Conservation (phyloP, 2,113 vertebrate species). For the Macroglossus sobrinus region DNA sequence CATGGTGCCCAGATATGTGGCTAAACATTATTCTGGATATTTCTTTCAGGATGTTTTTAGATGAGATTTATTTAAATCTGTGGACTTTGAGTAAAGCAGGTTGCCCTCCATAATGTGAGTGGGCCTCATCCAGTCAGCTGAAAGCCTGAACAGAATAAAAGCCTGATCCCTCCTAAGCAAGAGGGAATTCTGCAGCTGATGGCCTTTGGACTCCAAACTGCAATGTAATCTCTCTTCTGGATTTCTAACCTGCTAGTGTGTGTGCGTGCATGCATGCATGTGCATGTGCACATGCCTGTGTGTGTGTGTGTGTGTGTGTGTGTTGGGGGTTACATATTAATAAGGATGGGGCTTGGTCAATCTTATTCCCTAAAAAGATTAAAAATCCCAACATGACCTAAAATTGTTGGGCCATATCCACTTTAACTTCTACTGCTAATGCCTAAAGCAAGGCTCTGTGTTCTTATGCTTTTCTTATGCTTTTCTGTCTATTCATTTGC, state of each 20-base stretch:
- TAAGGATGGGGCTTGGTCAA: neutral
- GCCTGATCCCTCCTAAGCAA: neutral
- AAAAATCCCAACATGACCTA: neutral
- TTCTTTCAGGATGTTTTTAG: neutral
- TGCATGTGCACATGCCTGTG: neutral
- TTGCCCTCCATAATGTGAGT: neutral
- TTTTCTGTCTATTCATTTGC: slow-evolving; percentile 17
- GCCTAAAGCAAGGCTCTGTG: neutral
- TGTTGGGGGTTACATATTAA: neutral
- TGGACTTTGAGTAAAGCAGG: neutral
- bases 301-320: neutral
- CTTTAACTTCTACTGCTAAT: neutral
- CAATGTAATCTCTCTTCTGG: neutral
- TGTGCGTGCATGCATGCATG: neutral
- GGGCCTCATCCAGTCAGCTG: neutral
- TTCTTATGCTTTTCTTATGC: neutral
- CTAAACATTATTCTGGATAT: neutral
- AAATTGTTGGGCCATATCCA: neutral
- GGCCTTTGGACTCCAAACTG: neutral
- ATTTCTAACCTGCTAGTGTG: neutral
- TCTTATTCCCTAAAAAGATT: neutral
- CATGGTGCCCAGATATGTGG: neutral
- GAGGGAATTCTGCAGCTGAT: neutral
- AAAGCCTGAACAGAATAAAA: neutral
- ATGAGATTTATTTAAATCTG: neutral